These are phyloP conservation scores for Xestia xanthographa DNA, from an alignment of 2,888 invertebrate species.

Conservation along the genomic window DNA sequence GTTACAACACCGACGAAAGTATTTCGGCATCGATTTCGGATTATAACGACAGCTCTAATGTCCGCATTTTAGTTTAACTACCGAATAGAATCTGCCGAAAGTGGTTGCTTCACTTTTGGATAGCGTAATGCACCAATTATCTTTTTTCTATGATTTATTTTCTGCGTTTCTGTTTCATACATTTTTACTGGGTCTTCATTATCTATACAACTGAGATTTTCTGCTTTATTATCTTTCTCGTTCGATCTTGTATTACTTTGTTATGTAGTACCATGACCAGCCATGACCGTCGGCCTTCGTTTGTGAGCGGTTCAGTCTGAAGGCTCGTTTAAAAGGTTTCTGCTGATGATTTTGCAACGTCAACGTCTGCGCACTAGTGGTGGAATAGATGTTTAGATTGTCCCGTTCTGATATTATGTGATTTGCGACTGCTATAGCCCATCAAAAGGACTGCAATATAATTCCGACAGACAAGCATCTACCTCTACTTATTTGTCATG, in stretches of 20 bases:
- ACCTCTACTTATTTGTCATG: slow-evolving; percentile 5
- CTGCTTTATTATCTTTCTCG: slow-evolving; percentile 59
- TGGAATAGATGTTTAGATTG: slow-evolving; percentile 46
- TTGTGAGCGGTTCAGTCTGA: slow-evolving; percentile 83
- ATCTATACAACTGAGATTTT: slow-evolving; percentile 45
- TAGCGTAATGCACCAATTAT: slow-evolving; percentile 42
- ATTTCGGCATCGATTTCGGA: slow-evolving; percentile 78
- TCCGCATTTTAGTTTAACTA: slow-evolving; percentile 64
- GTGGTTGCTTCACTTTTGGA: slow-evolving; percentile 55
- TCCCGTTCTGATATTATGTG: slow-evolving; percentile 19
- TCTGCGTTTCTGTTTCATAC: slow-evolving; percentile 41
- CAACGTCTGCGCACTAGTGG: slow-evolving; percentile 71
- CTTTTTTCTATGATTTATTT: slow-evolving; percentile 43
- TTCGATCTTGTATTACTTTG: slow-evolving; percentile 66
- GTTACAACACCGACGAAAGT: slow-evolving; percentile 83
- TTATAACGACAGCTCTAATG: slow-evolving; percentile 62
- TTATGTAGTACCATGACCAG: slow-evolving; percentile 84
- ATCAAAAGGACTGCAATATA: slow-evolving; percentile 20
- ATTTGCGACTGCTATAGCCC: slow-evolving; percentile 26
- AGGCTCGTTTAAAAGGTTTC: slow-evolving; percentile 81
- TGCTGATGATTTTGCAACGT: slow-evolving; percentile 79
- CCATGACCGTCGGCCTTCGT: slow-evolving; percentile 87
- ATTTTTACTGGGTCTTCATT: slow-evolving; percentile 25
- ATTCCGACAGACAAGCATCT: slow-evolving; percentile 6
- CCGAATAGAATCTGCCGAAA: slow-evolving; percentile 59